These are phyloP conservation scores for Phaethon lepturus DNA, from an alignment of 2,113 vertebrate genomes.

Conservation along the genomic window DNA sequence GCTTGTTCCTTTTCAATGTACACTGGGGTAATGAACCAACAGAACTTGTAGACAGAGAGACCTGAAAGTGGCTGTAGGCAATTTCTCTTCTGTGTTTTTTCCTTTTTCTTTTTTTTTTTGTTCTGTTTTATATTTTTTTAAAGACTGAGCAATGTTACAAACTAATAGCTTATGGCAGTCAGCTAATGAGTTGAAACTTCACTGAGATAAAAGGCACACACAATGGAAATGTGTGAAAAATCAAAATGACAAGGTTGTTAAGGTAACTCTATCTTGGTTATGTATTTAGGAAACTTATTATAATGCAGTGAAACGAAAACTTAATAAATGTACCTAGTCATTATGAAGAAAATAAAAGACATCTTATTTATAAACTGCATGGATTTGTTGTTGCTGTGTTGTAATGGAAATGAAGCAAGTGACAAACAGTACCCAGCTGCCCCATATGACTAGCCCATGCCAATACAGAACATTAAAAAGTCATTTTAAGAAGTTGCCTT, in stretches of 20 bases:
- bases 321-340: slow-evolving; percentile 34
- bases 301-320: slow-evolving; percentile 33
- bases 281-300: slow-evolving; percentile 51
- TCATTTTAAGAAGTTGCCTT: slow-evolving; percentile 49
- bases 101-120: not conserved
- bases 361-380: not conserved
- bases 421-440: slow-evolving; percentile 24
- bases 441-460: not conserved
- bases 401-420: slow-evolving; percentile 38
- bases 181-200: slow-evolving; percentile 63
- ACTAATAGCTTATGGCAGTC: slow-evolving; percentile 58
- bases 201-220: not conserved
- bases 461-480: slow-evolving; percentile 40
- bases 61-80: not conserved
- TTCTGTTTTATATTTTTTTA: not conserved
- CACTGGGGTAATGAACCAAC: not conserved
- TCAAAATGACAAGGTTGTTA: slow-evolving; percentile 63
- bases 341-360: not conserved
- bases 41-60: not conserved
- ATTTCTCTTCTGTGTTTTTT: not conserved
- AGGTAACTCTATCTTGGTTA: slow-evolving; percentile 35
- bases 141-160: slow-evolving; percentile 19
- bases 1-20: not conserved
- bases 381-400: not conserved
- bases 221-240: slow-evolving; percentile 64